Evolutionary conservation across 1,140 invertebrate genomes (phyloP).

Genomic region (Brachionus asplanchnoidis): DNA sequence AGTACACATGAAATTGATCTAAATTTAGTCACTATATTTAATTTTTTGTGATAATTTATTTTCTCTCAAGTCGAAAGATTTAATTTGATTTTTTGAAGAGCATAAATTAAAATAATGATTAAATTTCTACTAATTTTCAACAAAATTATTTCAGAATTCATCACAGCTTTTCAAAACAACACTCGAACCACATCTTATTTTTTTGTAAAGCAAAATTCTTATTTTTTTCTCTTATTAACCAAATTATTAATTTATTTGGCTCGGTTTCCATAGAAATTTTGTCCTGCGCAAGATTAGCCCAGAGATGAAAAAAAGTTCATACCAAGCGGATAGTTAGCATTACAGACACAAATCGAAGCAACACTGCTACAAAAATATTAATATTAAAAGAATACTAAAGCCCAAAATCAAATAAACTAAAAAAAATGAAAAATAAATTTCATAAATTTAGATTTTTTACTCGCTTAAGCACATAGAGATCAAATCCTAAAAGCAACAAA

Average conservation of each 20-base stretch:
- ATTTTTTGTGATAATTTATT: background rate
- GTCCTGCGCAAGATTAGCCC: background rate
- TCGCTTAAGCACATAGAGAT: conserved; percentile 16
- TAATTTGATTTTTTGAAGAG: background rate
- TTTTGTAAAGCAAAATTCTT: background rate
- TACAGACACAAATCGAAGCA: background rate
- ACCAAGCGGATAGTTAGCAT: background rate
- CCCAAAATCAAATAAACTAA: background rate
- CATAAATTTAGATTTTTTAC: conserved; percentile 25
- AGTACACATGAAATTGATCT: too few species aligned
- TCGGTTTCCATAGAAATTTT: background rate
- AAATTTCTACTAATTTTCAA: background rate
- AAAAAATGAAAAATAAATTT: conserved; percentile 19
- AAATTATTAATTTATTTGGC: background rate
- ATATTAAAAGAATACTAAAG: background rate
- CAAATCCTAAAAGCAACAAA: background rate
- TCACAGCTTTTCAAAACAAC: background rate
- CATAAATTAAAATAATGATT: background rate
- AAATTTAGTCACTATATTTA: too few species aligned
- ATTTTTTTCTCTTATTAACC: background rate
- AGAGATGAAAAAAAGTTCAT: background rate
- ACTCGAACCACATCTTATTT: background rate
- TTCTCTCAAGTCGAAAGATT: background rate
- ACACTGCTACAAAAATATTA: background rate
- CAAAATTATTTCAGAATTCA: background rate